Base-by-base conservation (phyloP, 2,113 vertebrate genomes). In the Cynocephalus volans region DNA sequence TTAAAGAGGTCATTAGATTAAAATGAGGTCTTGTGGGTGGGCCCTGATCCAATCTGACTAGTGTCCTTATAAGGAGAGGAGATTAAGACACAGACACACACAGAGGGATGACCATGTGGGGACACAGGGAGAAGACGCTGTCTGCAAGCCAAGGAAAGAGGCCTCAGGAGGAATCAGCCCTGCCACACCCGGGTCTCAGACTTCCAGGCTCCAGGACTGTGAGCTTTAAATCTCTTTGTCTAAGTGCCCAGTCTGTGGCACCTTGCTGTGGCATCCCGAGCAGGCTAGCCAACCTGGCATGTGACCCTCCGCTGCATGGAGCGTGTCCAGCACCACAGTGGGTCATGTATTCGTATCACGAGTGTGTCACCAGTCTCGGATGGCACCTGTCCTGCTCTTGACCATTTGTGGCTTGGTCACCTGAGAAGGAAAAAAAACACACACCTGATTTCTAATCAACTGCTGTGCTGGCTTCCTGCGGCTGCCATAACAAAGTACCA, bases 271-370 rank as follows among this genome's bases (percentile, higher is more conserved):
- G 58, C 58, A 60, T 18, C 58, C 58, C 7, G 6, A 60, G 58
- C 58, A 60, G 58, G 41, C 41, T 41, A 41, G 41, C 41, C 41
- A 41, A 41, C 72, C 72, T 50, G 45, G 15, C 7, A 26, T 28
- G 12, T 45, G 50, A 5, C 3, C n/a, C 50, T 56, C 1, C 5
- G 5, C 5, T 12, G n/a, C 76, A 18, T 50, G 5, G 19, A 6
- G 45, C 2, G 33, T 50, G 36, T 60, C 41, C 0, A 4, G 24
- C 41, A 11, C 52, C 7, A 1, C 10, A 6, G 11, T 0, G 3
- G 52, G 31, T n/a, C 80, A 17, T 17, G 1, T 5, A 5, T 8
- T 23, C 4, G 0, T 45, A 15, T 17, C 3, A 0, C 1, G 4
- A 12, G 36, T 9, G 50, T 24, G 87, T 48, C 70, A 12, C 50